Evolutionary conservation across 92 coral and sea anemone species (phyloP).

Genomic region (Porites lobata): DNA sequence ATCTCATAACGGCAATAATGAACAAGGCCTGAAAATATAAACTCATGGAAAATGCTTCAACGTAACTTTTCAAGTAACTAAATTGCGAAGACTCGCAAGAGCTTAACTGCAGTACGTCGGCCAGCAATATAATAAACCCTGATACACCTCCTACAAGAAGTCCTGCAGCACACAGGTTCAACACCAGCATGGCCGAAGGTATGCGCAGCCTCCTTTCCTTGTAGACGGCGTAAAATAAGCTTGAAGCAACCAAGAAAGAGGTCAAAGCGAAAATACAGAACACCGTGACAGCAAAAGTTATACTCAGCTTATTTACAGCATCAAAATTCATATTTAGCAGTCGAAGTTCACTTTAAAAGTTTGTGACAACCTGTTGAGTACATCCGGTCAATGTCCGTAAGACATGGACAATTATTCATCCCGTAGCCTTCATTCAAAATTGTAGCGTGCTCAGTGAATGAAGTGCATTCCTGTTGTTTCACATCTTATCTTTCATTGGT

Average conservation of each 20-base stretch:
- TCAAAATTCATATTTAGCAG: slow-evolving; percentile 19
- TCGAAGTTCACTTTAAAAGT: not conserved
- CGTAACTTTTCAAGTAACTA: slow-evolving; percentile 26
- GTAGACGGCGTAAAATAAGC: slow-evolving; percentile 73
- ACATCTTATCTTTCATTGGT: no score
- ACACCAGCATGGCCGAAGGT: slow-evolving; percentile 70
- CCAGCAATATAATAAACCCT: slow-evolving; percentile 16
- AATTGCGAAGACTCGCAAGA: not conserved
- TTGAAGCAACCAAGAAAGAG: slow-evolving; percentile 9
- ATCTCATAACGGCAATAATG: slow-evolving; percentile 71
- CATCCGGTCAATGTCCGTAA: not conserved
- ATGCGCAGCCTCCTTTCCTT: slow-evolving; percentile 70
- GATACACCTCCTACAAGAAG: slow-evolving; percentile 58
- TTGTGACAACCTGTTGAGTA: not conserved
- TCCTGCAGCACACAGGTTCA: slow-evolving; percentile 70
- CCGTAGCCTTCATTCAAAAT: no score
- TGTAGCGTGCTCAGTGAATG: no score
- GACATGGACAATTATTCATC: not conserved
- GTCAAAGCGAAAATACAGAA: slow-evolving; percentile 16
- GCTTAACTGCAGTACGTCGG: slow-evolving; percentile 23
- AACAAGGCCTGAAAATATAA: slow-evolving; percentile 68
- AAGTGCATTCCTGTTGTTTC: no score
- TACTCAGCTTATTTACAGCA: slow-evolving; percentile 8
- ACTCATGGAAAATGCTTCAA: slow-evolving; percentile 67
- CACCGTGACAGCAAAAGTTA: not conserved